These are phyloP conservation scores for Ganaspis sp. DNA, from an alignment of 1,140 invertebrate genomes.

Conservation along the genomic window DNA sequence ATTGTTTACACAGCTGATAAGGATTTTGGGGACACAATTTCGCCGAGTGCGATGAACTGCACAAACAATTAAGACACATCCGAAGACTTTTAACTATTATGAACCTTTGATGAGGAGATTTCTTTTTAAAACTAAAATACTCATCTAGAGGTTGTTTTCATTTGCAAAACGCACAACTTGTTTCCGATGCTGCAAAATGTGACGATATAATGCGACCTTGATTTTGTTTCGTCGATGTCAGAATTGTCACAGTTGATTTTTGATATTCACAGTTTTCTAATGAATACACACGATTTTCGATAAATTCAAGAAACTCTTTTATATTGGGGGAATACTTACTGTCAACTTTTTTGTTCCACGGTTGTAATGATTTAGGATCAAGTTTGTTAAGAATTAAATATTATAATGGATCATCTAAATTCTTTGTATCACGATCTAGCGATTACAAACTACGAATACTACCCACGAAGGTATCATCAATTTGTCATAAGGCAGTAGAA, in stretches of 20 bases:
- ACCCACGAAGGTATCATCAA: conserved; percentile 42
- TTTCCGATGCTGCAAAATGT: conserved; percentile 11
- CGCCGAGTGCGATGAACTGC: conserved; percentile 19
- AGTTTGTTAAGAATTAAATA: conserved; percentile 47
- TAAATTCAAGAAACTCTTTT: conserved; percentile 22
- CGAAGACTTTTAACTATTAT: background rate
- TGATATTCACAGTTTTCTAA: conserved; percentile 29
- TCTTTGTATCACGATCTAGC: conserved; percentile 33
- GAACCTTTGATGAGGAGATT: background rate
- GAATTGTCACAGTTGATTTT: background rate
- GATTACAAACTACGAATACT: conserved; percentile 31
- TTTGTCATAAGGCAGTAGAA: conserved; percentile 29
- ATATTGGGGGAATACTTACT: conserved; percentile 13
- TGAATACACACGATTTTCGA: conserved; percentile 31
- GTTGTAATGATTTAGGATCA: conserved; percentile 31
- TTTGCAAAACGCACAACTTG: conserved; percentile 31
- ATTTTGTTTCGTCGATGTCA: background rate
- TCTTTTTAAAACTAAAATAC: conserved; percentile 20
- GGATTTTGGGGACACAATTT: conserved; percentile 3
- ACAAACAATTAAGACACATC: conserved; percentile 38
- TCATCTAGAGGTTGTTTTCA: conserved; percentile 12
- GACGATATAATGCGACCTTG: background rate
- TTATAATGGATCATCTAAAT: conserved; percentile 45
- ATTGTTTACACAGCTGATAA: conserved; percentile 25
- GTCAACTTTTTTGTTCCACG: conserved; percentile 45